A percentile compares a stretch with the other conserved stretches of the same genome.
Conservation (phyloP, 2,888 invertebrate genomes). For the Diarsia rubi region DNA sequence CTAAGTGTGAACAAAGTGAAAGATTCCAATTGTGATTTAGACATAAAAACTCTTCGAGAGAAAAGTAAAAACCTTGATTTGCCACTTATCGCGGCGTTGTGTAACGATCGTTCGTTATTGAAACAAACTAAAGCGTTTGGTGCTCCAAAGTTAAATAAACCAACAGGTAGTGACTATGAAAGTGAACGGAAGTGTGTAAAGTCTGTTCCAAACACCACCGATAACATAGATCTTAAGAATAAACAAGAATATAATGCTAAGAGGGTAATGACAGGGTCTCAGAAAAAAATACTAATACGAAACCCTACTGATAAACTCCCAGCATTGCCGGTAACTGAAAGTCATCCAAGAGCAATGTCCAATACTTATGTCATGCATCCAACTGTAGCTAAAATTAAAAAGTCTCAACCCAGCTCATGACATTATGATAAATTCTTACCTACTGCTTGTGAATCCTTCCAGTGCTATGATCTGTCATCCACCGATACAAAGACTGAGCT, state of each 20-base stretch:
- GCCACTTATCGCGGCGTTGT: constrained; percentile 97
- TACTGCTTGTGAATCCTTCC: constrained; percentile 88
- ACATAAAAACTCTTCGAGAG: constrained; percentile 96
- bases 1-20: constrained; percentile 80
- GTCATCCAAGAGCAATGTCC: constrained; percentile 92
- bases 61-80: constrained; percentile 97
- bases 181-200: constrained; percentile 86
- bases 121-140: constrained; percentile 97
- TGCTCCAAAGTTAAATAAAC: constrained; percentile 92
- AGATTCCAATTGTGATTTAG: constrained; percentile 90
- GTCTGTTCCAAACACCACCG: constrained; percentile 86
- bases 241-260: constrained; percentile 90
- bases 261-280: constrained; percentile 93
- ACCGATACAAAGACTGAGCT: constrained; percentile 87
- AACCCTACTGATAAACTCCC: constrained; percentile 95
- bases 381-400: constrained; percentile 84
- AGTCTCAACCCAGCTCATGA: constrained; percentile 87
- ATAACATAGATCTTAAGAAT: constrained; percentile 86
- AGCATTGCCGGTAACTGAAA: constrained; percentile 91
- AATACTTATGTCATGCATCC: constrained; percentile 93
- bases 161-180: constrained; percentile 85
- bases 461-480: constrained; percentile 87
- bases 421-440: constrained; percentile 70
- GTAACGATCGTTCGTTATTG: constrained; percentile 97
- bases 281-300: constrained; percentile 88